Base-by-base conservation (phyloP, 2,888 invertebrate species). In the Chrysodeixis includens region DNA sequence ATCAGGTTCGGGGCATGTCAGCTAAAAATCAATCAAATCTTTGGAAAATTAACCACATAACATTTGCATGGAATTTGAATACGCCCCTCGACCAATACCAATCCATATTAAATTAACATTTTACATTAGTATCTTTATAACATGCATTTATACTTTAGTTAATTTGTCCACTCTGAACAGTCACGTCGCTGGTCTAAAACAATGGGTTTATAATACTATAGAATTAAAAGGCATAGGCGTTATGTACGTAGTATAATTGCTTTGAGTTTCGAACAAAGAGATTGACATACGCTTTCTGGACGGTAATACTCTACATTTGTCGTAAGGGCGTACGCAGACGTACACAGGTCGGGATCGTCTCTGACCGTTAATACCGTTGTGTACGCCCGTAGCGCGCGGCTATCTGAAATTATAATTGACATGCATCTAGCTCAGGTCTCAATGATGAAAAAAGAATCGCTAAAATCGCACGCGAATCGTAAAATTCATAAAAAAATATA, bases 401-500 rank as follows among this genome's bases (percentile, higher is more conserved):
- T 82, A 81, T 83, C 83, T 83, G 78, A 81, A 83, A 84, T 79
- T 69, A 77, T 81, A 83, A 85, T 79, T 79, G 80, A 83, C 83
- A 82, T 82, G 79, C 79, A 76, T 78, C 80, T 77, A 82, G 74
- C 81, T 79, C 83, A 79, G 83, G 80, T 82, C 79, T 83, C 82
- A 75, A 73, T 72, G 65, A 69, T 76, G 74, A 76, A 81, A 73
- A 75, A 78, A 74, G 69, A 75, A 70, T 73, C 78, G 78, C 72
- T 78, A 81, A 81, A 82, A 83, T 65, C 72, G 71, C 80, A 79
- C 67, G 74, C 77, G 79, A 77, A 76, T 86, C 80, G 88, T 89
- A 88, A 90, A 89, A 89, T 85, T 76, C 83, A 84, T 86, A 87
- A 86, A 89, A 90, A 90, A 90, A 89, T 88, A 88, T 87, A 84